Evolutionary conservation across 2,888 invertebrate genomes (phyloP).

Genomic region (Neuroscelio doddi): DNA sequence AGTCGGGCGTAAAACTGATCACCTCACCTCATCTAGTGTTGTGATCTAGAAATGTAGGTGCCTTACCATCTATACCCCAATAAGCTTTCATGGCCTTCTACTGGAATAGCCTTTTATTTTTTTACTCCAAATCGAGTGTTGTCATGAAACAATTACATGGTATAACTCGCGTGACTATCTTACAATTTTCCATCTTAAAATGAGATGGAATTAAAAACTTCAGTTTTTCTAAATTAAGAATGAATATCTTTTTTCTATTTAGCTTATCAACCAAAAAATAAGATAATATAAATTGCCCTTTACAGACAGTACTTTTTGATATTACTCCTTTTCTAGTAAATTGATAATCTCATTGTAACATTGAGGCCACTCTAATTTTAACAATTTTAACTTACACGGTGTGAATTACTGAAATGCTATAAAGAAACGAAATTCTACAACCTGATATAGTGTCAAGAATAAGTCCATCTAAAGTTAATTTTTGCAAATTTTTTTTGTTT

Average conservation of each 20-base stretch:
- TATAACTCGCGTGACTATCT: constrained; percentile 1
- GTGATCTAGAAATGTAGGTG: no score
- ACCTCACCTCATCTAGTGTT: no score
- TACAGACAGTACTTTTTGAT: neutral
- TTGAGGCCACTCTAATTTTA: neutral
- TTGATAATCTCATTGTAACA: neutral
- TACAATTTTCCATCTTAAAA: constrained; percentile 22
- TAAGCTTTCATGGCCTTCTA: no score
- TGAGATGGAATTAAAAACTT: constrained; percentile 11
- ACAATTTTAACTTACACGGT: no score
- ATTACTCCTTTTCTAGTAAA: neutral
- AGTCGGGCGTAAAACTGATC: no score
- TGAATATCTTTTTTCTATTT: constrained; percentile 12
- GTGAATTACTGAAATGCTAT: no score
- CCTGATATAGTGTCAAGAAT: no score
- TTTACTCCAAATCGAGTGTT: constrained; percentile 3
- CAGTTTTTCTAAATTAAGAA: constrained; percentile 19
- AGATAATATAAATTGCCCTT: neutral
- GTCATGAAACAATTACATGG: constrained; percentile 2
- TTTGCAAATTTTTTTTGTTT: no score
- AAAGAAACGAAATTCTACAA: no score
- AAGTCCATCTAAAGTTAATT: no score
- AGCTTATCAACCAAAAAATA: neutral
- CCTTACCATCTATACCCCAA: no score
- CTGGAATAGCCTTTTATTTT: no score